Evolutionary conservation across 1,140 invertebrate species (phyloP).

Genomic region (Popillia japonica): DNA sequence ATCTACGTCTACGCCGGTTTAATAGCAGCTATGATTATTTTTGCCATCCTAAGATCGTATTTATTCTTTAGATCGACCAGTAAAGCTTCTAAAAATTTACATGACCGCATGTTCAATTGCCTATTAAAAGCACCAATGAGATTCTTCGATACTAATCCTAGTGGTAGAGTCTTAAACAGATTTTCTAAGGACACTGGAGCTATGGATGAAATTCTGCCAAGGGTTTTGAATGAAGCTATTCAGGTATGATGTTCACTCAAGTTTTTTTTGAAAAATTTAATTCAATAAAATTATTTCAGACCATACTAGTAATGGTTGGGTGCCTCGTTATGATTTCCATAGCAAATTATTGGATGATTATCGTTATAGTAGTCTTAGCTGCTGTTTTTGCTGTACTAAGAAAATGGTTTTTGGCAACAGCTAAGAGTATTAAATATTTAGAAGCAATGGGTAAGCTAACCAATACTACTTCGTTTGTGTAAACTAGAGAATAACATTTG

Average conservation of each 20-base stretch:
- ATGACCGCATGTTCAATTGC: conserved; percentile 68
- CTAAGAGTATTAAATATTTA: conserved; percentile 65
- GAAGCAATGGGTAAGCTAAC: conserved; percentile 55
- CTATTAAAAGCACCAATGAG: no score
- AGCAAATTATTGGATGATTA: conserved; percentile 18
- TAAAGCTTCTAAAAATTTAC: conserved; percentile 66
- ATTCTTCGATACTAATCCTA: no score
- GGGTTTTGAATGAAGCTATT: conserved; percentile 71
- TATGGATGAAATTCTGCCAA: conserved; percentile 82
- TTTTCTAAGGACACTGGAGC: no score
- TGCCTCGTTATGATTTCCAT: conserved; percentile 18
- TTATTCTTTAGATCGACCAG: conserved; percentile 69
- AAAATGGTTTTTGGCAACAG: conserved; percentile 68
- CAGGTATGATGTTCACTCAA: conserved; percentile 56
- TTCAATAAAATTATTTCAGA: neutral
- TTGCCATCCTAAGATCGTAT: conserved; percentile 58
- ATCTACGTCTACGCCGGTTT: conserved; percentile 35
- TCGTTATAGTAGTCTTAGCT: conserved; percentile 13
- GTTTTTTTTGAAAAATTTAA: conserved; percentile 58
- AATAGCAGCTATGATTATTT: conserved; percentile 51
- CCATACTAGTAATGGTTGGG: conserved; percentile 36
- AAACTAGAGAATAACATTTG: conserved; percentile 31
- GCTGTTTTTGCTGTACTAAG: conserved; percentile 59
- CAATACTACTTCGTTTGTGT: no score
- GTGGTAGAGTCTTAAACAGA: conserved; percentile 66